Base-by-base conservation (phyloP, 2,888 invertebrate species). In the Drosophila lacicola region DNA sequence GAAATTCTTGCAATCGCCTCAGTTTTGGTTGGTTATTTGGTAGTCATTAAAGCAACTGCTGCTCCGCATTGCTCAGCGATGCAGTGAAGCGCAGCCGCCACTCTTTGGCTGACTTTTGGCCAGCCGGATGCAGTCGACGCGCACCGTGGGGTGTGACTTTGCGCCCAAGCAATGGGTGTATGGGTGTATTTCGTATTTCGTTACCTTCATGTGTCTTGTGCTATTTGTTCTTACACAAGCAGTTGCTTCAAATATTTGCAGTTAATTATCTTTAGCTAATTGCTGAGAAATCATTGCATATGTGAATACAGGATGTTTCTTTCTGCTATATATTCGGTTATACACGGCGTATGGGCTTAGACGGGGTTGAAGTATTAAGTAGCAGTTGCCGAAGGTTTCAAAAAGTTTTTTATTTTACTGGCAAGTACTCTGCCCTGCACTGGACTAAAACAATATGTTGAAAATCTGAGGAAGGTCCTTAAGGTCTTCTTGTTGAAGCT, bases 181-280 rank as follows among this genome's bases (percentile, higher is more conserved):
- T 78, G 61, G 57, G 58, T 58, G 45, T 63, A 70, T 60, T 70
- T 64, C 62, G 74, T 70, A 67, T 77, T 79, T 51, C 44, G 60
- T 70, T 74, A 34, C 55, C 53, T 51, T 57, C 58, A 34, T 49
- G 17, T 61, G 58, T 64, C 50, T 50, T 36, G n/a, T 21, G 17
- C 19, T 60, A 55, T 58, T 63, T 69, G 72, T 88, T 85, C 74
- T 85, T 88, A 60, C 82, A 71, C 80, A 88, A 85, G 63, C 50
- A 66, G 56, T 84, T 85, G 72, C 80, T 74, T 79, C 80, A 67
- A 80, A 80, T 82, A 80, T 80, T 83, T 86, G 61, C 41, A 60
- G 71, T 75, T 67, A 74, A 86, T 88, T 86, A 70, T 39, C 68
- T 49, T 39, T 66, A 64, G 64, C 63, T 71, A 80, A 88, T 88